Evolutionary conservation across 2,113 vertebrate genomes (phyloP).

Genomic region (Sceloporus undulatus): DNA sequence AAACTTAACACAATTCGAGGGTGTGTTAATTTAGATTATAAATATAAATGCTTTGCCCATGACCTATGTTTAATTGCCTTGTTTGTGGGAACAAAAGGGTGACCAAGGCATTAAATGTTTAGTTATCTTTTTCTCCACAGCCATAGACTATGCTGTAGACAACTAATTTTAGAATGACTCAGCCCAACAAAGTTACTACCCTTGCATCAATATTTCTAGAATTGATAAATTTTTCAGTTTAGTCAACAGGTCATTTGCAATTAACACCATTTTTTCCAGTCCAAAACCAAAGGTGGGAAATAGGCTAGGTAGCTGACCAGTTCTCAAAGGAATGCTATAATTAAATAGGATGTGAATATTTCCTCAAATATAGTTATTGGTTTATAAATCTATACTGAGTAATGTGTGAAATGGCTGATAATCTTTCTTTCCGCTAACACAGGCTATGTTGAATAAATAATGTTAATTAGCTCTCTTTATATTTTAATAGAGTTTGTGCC

Average conservation of each 20-base stretch:
- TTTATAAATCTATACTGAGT: not conserved
- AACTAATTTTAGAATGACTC: not conserved
- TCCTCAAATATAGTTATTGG: constrained; percentile 3
- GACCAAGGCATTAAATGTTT: not conserved
- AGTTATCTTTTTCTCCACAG: not conserved
- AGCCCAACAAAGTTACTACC: not conserved
- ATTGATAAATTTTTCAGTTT: rapidly evolving
- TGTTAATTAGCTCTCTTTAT: not conserved
- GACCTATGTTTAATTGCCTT: not conserved
- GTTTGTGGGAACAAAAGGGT: not conserved
- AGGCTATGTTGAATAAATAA: not conserved
- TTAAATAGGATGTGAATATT: constrained; percentile 38
- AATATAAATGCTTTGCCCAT: not conserved
- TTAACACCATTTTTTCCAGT: not conserved
- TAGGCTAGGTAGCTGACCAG: not conserved
- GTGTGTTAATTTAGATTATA: not conserved
- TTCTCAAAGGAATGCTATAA: not conserved
- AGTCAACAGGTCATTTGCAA: not conserved
- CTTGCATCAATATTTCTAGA: not conserved
- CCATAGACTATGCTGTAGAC: rapidly evolving
- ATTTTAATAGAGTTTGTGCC: constrained; percentile 27
- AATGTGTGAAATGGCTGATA: not conserved
- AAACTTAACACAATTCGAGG: not conserved
- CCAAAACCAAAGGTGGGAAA: not conserved
- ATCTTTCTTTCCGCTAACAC: not conserved